These are phyloP conservation scores for Loxodonta africana DNA, from an alignment of 2,113 vertebrate species.

Conservation along the genomic window DNA sequence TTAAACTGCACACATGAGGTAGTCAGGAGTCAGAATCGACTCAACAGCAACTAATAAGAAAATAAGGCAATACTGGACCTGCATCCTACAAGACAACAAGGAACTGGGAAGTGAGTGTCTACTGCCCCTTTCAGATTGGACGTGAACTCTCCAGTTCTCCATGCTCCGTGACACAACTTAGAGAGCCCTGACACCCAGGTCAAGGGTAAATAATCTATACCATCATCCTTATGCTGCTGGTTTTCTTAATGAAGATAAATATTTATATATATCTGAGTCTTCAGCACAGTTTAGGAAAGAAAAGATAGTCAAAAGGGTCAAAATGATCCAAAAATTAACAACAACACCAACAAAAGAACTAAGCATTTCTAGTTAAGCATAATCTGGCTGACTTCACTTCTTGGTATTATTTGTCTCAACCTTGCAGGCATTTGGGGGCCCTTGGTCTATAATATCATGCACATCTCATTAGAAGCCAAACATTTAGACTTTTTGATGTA, in stretches of 20 bases:
- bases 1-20: too few relatives aligned
- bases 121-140: not conserved
- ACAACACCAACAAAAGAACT: not conserved
- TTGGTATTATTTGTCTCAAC: not conserved
- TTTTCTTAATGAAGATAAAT: not conserved
- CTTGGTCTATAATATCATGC: not conserved
- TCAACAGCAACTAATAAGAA: not conserved
- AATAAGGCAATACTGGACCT: not conserved
- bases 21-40: too few relatives aligned
- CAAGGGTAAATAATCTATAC: not conserved
- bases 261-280: not conserved
- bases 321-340: not conserved
- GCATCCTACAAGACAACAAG: not conserved
- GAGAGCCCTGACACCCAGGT: not conserved
- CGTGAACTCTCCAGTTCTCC: not conserved
- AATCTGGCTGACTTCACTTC: not conserved
- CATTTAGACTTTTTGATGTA: not conserved
- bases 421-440: not conserved
- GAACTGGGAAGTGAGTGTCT: not conserved
- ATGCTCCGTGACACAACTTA: fast-evolving
- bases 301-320: not conserved
- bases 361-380: not conserved
- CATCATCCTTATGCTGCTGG: not conserved
- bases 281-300: not conserved
- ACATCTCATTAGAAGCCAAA: not conserved